Evolutionary conservation across 2,113 vertebrate species (phyloP).

Genomic region (Bos indicus): DNA sequence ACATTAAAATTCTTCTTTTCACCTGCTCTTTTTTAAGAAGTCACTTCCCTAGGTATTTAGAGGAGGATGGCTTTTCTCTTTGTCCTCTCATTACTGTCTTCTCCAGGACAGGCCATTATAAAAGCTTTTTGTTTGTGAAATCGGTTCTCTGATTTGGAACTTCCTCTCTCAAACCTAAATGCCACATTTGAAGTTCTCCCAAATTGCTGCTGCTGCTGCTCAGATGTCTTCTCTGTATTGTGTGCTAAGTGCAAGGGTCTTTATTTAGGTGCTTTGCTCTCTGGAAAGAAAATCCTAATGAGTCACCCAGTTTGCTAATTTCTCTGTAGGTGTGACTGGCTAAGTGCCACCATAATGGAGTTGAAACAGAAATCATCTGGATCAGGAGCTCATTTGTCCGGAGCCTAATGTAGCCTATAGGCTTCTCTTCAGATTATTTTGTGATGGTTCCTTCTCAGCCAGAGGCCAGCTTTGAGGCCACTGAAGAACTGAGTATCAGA

Average conservation of each 20-base stretch:
- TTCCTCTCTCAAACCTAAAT: conserved; percentile 21
- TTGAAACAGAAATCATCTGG: not conserved
- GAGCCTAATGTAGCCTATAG: not conserved
- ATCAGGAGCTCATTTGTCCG: not conserved
- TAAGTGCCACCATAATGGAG: not conserved
- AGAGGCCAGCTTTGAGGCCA: not conserved
- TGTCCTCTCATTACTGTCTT: conserved; percentile 41
- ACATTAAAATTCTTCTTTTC: not conserved
- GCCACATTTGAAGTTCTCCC: not conserved
- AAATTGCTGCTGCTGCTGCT: not conserved
- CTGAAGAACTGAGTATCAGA: not conserved
- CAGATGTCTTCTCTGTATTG: not conserved
- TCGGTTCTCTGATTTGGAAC: not conserved
- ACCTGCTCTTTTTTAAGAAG: not conserved
- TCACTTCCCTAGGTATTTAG: not conserved
- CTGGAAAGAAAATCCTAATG: conserved; percentile 36
- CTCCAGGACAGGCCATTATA: conserved; percentile 3
- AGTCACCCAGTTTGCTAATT: conserved; percentile 16
- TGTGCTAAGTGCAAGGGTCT: not conserved
- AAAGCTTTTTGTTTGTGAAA: conserved; percentile 51
- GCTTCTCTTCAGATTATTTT: not conserved
- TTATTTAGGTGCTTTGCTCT: conserved; percentile 38
- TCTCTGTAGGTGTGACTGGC: conserved; percentile 20
- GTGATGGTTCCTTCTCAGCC: not conserved
- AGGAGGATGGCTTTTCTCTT: conserved; percentile 29